Conservation (phyloP, 2,113 vertebrate genomes). For the Hiodon tergisus region DNA sequence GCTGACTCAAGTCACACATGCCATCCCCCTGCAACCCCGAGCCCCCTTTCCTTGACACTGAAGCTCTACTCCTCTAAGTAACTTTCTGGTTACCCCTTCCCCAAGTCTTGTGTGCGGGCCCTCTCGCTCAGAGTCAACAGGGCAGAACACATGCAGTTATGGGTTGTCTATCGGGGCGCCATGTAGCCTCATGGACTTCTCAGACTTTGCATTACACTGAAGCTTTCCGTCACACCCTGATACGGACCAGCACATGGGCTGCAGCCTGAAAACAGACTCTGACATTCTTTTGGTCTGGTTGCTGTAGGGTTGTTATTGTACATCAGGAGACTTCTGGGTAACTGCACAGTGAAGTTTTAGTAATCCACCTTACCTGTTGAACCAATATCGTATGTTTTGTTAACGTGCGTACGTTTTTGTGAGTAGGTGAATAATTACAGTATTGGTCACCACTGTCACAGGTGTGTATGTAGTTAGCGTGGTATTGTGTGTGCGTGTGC, state of each 20-base stretch:
- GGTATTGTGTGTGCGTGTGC: conserved; percentile 3
- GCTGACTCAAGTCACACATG: not conserved
- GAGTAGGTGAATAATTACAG: not conserved
- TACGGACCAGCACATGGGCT: no score
- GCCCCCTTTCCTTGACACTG: not conserved
- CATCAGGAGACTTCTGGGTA: not conserved
- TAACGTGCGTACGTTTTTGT: not conserved
- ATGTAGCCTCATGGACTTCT: no score
- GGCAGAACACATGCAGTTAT: no score
- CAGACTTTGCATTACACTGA: no score
- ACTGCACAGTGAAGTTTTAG: not conserved
- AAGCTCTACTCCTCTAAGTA: not conserved
- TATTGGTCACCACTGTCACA: not conserved
- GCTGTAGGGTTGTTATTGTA: no score
- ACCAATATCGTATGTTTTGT: not conserved
- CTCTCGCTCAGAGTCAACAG: no score
- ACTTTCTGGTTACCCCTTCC: no score
- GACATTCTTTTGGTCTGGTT: not conserved
- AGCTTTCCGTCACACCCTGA: no score
- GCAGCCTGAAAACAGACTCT: no score
- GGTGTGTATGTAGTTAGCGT: not conserved
- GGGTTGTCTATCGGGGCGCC: no score
- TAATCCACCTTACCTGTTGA: not conserved
- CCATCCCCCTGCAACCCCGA: not conserved
- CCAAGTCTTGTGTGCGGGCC: no score